Percentiles rank a stretch among this genome's conserved stretches.
Conservation (phyloP, 2,888 invertebrate genomes). For the Lithophane ornitopus region DNA sequence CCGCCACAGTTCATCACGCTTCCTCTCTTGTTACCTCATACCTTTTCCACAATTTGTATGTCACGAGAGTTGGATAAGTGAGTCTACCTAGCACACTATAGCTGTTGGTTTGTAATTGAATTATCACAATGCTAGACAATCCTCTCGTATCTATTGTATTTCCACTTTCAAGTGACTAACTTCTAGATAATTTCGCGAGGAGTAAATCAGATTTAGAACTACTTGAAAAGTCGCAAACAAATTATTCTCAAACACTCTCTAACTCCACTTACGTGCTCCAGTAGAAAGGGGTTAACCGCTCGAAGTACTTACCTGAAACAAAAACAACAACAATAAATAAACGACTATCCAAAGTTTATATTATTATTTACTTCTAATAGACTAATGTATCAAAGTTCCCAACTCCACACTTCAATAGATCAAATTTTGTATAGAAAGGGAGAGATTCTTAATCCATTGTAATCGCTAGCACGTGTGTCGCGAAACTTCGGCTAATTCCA, state of each 20-base stretch:
- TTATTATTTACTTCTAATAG: conserved; percentile 67
- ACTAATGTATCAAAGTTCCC: conserved; percentile 68
- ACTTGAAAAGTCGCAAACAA: conserved; percentile 45
- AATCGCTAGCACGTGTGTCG: conserved; percentile 82
- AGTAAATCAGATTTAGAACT: conserved; percentile 22
- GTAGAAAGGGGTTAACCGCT: conserved; percentile 47
- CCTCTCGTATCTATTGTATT: not conserved
- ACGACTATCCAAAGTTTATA: conserved; percentile 58
- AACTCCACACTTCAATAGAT: conserved; percentile 75
- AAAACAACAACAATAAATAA: conserved; percentile 73
- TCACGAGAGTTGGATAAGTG: not conserved
- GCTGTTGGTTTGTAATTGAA: not conserved
- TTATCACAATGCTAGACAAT: not conserved
- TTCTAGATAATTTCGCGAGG: conserved; percentile 21
- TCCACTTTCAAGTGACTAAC: conserved; percentile 8
- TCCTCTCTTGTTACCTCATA: not conserved
- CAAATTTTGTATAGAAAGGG: conserved; percentile 72
- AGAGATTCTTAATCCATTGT: conserved; percentile 77
- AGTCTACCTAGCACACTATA: not conserved
- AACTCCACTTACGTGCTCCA: conserved; percentile 53
- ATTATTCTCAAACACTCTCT: conserved; percentile 37
- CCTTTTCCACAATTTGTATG: not conserved
- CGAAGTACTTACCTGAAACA: conserved; percentile 85
- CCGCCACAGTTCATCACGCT: not conserved
- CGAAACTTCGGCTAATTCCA: conserved; percentile 78